Evolutionary conservation across 2,797 vertebrate genomes (phyloP), one percentile per base, ranked within the genome.

Genomic region (Oceanodroma leucorhoa): DNA sequence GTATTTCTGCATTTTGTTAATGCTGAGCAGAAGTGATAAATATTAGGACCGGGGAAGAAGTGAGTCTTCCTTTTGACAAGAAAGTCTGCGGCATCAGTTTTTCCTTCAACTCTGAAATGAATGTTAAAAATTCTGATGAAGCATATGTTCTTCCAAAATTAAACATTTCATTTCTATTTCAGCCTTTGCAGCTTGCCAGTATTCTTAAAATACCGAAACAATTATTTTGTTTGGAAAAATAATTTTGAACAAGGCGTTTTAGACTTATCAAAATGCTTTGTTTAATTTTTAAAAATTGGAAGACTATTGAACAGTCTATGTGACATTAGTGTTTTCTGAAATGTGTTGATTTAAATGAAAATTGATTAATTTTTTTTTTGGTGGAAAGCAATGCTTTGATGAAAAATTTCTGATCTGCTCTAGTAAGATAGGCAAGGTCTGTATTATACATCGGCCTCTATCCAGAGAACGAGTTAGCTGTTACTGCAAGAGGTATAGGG

Each of bases 91-190:
- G 70, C 36, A 8, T 93, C 83, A 58, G 81, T 94, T 96, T 87
- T 94, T n/a, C 87, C 80, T 84, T 90, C 9, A 6, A 91, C 70
- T 88, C 77, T 1, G 4, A 84, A 93, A 72, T 0, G 16, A 89
- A 79, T 60, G 64, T 95, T 93, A 85, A 72, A 89, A 95, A 89
- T 89, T 93, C 93, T 64, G 67, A 93, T 80, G 90, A 76, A 84
- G 70, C 93, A 93, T 95, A 96, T 95, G 94, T 84, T 95, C 78
- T 95, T 92, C 94, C 66, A 93, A 93, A 97, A 96, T 96, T 95
- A 97, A 95, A 94, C 92, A 89, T 90, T 87, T 89, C 70, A 14
- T 94, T 96, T 87, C 94, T 94, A 85, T 96, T 96, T 93, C 86
- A 95, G 93, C 81, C 75, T 93, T 85, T 41, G 40, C 93, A 93